Percentiles rank a stretch among this genome's conserved stretches.
phyloP scores from a whole-genome alignment of 2,797 vertebrate genomes.

The Sarcophilus harrisii region DNA sequence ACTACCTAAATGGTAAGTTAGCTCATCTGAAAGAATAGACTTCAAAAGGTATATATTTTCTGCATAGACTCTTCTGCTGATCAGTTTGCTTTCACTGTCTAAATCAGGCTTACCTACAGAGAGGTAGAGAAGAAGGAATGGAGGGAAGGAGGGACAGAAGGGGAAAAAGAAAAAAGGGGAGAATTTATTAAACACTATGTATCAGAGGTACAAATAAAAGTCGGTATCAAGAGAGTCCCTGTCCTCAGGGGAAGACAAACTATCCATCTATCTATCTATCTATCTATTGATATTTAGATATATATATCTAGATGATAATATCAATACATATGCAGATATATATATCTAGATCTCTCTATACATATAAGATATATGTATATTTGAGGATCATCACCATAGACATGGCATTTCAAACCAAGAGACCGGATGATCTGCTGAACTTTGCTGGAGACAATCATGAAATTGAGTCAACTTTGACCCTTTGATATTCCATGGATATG shows the following conservation, averaged over 20 bases:
- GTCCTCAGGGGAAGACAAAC: not conserved
- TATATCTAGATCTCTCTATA: too few species aligned
- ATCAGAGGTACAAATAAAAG: not conserved
- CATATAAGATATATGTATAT: not conserved
- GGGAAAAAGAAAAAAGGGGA: too few species aligned
- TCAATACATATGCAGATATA: too few species aligned
- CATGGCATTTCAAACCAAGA: not conserved
- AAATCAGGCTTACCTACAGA: not conserved
- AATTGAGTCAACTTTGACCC: not conserved
- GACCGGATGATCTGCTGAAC: not conserved
- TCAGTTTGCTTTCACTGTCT: not conserved
- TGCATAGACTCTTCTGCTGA: not conserved
- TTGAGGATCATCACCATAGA: not conserved
- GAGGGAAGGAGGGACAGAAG: too few species aligned
- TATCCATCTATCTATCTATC: too few species aligned
- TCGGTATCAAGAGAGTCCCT: not conserved
- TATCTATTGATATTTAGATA: too few species aligned
- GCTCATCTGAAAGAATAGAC: not conserved
- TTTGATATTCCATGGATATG: not conserved
- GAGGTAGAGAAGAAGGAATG: too few species aligned
- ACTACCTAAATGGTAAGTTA: not conserved
- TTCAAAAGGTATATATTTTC: not conserved
- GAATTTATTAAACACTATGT: not conserved
- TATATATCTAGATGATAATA: too few species aligned
- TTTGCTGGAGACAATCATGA: not conserved